These are phyloP conservation scores for Sussaba pulchella DNA, from an alignment of 2,888 invertebrate genomes.

Conservation along the genomic window DNA sequence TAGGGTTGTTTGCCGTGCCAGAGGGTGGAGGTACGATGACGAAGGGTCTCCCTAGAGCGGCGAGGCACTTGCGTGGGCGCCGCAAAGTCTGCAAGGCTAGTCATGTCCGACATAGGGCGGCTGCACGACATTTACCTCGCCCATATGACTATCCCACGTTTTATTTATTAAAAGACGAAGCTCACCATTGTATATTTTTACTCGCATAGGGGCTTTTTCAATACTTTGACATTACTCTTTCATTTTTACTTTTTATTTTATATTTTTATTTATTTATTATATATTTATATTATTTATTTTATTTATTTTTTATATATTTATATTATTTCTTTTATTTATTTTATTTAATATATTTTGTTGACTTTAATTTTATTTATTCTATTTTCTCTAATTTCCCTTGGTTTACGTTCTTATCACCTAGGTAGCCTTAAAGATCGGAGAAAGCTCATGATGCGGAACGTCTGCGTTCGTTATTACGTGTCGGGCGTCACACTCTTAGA, in stretches of 20 bases:
- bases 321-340: too few relatives aligned
- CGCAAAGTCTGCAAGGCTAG: conserved; percentile 75
- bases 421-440: neutral
- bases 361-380: too few relatives aligned
- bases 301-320: too few relatives aligned
- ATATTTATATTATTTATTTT: too few relatives aligned
- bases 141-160: conserved; percentile 52
- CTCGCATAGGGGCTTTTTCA: neutral
- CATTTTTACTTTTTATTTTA: neutral
- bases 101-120: conserved; percentile 46
- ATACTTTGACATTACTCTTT: neutral
- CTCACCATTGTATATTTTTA: neutral
- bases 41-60: conserved; percentile 62
- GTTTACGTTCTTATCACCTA: too few relatives aligned
- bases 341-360: too few relatives aligned
- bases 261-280: neutral
- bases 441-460: conserved; percentile 48
- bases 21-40: conserved; percentile 50
- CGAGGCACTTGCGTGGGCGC: conserved; percentile 77
- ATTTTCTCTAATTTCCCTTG: too few relatives aligned
- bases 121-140: conserved; percentile 40
- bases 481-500: conserved; percentile 52
- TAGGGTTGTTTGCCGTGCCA: conserved; percentile 46
- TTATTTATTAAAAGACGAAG: conserved; percentile 50
- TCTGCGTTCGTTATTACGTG: conserved; percentile 47